Evolutionary conservation across 2,113 vertebrate species (phyloP).

Genomic region (Lanius collurio): DNA sequence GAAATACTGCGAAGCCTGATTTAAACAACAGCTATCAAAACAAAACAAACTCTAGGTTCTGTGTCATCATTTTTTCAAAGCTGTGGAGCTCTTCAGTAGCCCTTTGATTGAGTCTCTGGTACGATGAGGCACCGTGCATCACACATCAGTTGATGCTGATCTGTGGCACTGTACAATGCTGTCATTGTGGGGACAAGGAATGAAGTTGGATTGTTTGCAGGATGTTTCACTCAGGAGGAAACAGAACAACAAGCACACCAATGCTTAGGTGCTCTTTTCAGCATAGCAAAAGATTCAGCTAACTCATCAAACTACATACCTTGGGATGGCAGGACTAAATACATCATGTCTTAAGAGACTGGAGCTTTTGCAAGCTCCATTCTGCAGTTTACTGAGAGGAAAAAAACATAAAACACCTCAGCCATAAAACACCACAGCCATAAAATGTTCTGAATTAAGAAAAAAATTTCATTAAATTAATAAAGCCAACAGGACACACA

Average conservation of each 20-base stretch:
- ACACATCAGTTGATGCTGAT: neutral
- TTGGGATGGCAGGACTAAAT: neutral
- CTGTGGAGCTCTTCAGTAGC: neutral
- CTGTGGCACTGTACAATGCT: conserved; percentile 27
- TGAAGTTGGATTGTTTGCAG: neutral
- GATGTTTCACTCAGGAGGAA: neutral
- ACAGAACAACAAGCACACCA: neutral
- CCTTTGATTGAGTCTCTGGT: neutral
- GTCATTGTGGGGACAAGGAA: conserved; percentile 20
- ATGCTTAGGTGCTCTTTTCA: neutral
- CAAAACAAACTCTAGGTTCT: neutral
- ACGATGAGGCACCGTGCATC: neutral
- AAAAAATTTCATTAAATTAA: neutral
- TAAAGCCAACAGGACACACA: neutral
- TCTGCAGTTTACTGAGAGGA: neutral
- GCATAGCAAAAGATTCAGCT: neutral
- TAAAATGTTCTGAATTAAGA: neutral
- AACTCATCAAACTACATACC: neutral
- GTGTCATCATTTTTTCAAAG: neutral
- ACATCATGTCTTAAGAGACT: neutral
- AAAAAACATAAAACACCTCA: neutral
- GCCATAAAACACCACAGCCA: neutral
- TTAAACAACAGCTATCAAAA: neutral
- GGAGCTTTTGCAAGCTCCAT: neutral
- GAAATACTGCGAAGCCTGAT: neutral